Conservation (phyloP, 2,888 invertebrate genomes). For the Ormyrus labotus region DNA sequence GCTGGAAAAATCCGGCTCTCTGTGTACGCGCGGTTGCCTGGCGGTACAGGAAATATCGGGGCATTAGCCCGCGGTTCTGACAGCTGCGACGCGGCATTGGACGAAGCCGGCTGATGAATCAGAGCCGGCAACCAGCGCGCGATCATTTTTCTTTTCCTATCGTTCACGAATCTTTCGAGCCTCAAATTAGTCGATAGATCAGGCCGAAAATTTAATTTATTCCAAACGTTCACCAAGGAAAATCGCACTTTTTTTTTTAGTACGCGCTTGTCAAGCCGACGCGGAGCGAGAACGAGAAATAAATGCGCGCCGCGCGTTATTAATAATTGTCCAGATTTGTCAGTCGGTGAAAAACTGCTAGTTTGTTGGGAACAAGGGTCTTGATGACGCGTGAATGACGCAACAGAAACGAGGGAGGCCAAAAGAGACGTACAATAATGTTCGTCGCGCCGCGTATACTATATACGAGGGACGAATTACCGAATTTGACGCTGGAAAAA, state of each 20-base stretch:
- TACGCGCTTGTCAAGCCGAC: too few species aligned
- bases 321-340: slow-evolving; percentile 68
- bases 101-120: too few species aligned
- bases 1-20: too few species aligned
- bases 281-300: slow-evolving; percentile 36
- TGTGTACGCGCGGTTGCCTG: background rate
- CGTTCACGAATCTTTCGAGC: too few species aligned
- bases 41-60: slow-evolving; percentile 25
- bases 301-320: slow-evolving; percentile 62
- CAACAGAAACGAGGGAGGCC: background rate
- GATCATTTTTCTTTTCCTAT: background rate
- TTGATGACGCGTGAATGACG: slow-evolving; percentile 33
- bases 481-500: slow-evolving; percentile 13
- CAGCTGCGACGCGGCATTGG: too few species aligned
- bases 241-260: too few species aligned
- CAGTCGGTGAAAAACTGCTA: slow-evolving; percentile 63
- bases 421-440: background rate
- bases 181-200: too few species aligned
- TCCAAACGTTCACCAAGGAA: too few species aligned
- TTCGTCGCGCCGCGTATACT: background rate
- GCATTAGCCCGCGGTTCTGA: slow-evolving; percentile 1
- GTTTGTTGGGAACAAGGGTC: slow-evolving; percentile 50
- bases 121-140: slow-evolving; percentile 18
- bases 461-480: background rate
- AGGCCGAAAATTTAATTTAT: too few species aligned